Conservation (phyloP, 2,888 invertebrate species). For the Cheilosia pagana region DNA sequence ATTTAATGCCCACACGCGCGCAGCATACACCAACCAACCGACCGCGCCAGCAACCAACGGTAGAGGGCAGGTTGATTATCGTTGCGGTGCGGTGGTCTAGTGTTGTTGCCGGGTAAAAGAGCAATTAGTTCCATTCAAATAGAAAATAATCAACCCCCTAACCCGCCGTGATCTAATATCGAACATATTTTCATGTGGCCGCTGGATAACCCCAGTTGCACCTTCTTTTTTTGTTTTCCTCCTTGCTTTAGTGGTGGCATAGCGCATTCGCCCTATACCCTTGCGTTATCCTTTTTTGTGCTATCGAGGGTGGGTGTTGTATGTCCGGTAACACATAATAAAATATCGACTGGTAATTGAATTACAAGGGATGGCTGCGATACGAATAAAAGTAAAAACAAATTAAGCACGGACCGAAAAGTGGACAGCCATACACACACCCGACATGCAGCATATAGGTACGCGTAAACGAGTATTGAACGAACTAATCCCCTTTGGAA, state of each 20-base stretch:
- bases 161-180: slow-evolving; percentile 63
- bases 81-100: slow-evolving; percentile 37
- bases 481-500: slow-evolving; percentile 54
- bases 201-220: slow-evolving; percentile 38
- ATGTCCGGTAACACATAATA: slow-evolving; percentile 63
- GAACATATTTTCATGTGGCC: slow-evolving; percentile 63
- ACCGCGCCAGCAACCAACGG: not conserved
- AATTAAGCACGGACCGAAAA: slow-evolving; percentile 62
- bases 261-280: not conserved
- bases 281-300: slow-evolving; percentile 19
- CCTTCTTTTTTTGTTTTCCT: slow-evolving; percentile 11
- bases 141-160: slow-evolving; percentile 63
- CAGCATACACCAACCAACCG: slow-evolving; percentile 20
- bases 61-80: slow-evolving; percentile 49
- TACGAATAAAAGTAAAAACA: slow-evolving; percentile 56
- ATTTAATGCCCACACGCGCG: slow-evolving; percentile 73
- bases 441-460: not conserved
- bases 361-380: slow-evolving; percentile 49
- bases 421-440: not conserved
- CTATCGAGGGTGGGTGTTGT: slow-evolving; percentile 5
- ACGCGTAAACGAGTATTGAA: slow-evolving; percentile 3
- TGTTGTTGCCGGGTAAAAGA: slow-evolving; percentile 46
- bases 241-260: not conserved
- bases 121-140: slow-evolving; percentile 74
- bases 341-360: slow-evolving; percentile 72